Base-by-base conservation (phyloP, 2,888 invertebrate genomes). In the Tricholauxania praeusta region DNA sequence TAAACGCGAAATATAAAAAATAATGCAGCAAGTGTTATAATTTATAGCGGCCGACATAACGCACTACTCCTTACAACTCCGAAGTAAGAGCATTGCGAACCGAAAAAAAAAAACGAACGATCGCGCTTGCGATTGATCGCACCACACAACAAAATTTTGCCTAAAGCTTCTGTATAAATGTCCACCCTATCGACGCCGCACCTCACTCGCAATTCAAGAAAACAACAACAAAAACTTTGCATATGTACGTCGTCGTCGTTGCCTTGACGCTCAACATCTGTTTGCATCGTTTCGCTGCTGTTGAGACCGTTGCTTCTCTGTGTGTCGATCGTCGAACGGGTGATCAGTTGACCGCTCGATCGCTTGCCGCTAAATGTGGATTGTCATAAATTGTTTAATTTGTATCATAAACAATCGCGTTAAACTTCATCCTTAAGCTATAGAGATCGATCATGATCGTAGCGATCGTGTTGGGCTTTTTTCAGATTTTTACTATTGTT, bases 371-470 rank as follows among this genome's bases (percentile, higher is more conserved):
- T 19, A 7, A 39, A 39, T 74, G 65, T 77, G 72, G 80, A 83
- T 84, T 84, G 85, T 86, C 87, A 87, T 87, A 87, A 87, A 87
- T 87, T 87, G 86, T 87, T 87, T 87, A 87, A 87, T 87, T 87
- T 87, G 84, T 86, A 86, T 86, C 87, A 87, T 87, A 87, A 87
- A 87, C 87, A 87, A 87, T 87, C 86, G 84, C 82, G 86, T 85
- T 86, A 85, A 86, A 83, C 81, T 82, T 82, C 82, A 82, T 85
- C 85, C 85, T 81, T 80, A 80, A 85, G 85, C 83, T 80, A 84
- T 81, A 81, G 81, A 85, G 85, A 84, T 84, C 84, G 85, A 84
- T 84, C 84, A 84, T 78, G 76, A 77, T 78, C 72, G 74, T 72
- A 22, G 76, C 71, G 74, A 70, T 66, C 70, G 72, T 60, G 53